phyloP scores from a whole-genome alignment of 2,797 vertebrate genomes.

The Spinus pinus region DNA sequence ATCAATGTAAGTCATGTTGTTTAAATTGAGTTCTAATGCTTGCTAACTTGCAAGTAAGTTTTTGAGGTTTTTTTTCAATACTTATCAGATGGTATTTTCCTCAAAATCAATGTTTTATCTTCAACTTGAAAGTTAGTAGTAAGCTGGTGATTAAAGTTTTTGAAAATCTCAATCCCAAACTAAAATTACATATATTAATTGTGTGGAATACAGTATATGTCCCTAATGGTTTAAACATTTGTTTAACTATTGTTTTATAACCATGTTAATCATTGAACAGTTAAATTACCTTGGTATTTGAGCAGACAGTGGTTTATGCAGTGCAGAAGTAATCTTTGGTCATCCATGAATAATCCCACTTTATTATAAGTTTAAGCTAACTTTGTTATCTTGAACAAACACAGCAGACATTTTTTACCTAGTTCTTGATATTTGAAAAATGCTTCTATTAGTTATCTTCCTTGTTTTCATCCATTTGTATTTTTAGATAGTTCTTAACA shows the following conservation, averaged over 20 bases:
- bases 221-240: background rate
- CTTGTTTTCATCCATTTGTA: background rate
- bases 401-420: background rate
- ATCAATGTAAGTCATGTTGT: background rate
- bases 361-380: background rate
- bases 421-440: background rate
- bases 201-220: background rate
- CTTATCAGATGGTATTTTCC: background rate
- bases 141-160: background rate
- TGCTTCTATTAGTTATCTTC: background rate
- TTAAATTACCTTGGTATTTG: background rate
- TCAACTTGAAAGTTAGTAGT: background rate
- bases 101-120: background rate
- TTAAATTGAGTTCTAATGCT: background rate
- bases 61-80: background rate
- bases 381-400: slow-evolving; percentile 15
- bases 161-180: background rate
- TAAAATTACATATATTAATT: background rate
- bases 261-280: slow-evolving; percentile 23
- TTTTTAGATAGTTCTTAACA: background rate
- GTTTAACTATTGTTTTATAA: background rate
- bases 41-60: background rate
- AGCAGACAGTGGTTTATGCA: background rate
- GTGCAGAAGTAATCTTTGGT: background rate
- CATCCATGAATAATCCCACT: background rate